Conservation (phyloP, 2,113 vertebrate genomes). For the Toxotes jaculatrix region DNA sequence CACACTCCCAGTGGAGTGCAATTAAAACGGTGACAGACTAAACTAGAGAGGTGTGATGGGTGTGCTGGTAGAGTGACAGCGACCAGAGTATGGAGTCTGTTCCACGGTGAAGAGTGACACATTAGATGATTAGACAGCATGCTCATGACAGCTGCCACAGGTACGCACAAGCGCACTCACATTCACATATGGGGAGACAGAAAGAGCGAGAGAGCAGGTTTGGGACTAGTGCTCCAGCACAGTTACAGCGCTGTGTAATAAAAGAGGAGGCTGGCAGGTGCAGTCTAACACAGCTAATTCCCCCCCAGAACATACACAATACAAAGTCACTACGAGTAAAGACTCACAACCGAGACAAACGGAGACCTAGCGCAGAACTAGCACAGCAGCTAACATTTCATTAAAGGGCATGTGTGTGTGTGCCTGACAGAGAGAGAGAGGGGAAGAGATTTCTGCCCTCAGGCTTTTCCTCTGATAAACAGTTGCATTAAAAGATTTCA, state of each 20-base stretch:
- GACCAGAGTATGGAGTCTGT: slow-evolving; percentile 52
- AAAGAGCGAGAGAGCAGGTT: not conserved
- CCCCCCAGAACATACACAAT: slow-evolving; percentile 46
- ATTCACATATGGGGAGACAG: not conserved
- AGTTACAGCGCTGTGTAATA: slow-evolving; percentile 54
- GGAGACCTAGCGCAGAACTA: slow-evolving; percentile 21
- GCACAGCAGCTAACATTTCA: slow-evolving; percentile 58
- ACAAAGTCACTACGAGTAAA: slow-evolving; percentile 64
- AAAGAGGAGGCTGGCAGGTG: slow-evolving; percentile 52
- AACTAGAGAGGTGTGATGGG: slow-evolving; percentile 33
- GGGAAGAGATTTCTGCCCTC: slow-evolving; percentile 45
- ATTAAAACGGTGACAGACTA: slow-evolving; percentile 50
- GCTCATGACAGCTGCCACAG: slow-evolving; percentile 69
- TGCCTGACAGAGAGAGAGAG: not conserved
- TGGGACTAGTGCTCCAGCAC: slow-evolving; percentile 43
- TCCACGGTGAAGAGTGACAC: slow-evolving; percentile 66
- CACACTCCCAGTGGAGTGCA: slow-evolving; percentile 11
- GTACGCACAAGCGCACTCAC: slow-evolving; percentile 14
- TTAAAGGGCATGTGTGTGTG: slow-evolving; percentile 51
- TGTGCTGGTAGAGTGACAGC: slow-evolving; percentile 58
- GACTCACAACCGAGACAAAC: slow-evolving; percentile 38
- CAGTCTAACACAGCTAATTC: slow-evolving; percentile 43
- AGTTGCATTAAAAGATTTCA: slow-evolving; percentile 71
- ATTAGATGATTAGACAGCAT: slow-evolving; percentile 73
- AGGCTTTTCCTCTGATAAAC: slow-evolving; percentile 66